Evolutionary conservation across 2,113 vertebrate species (phyloP), one percentile per base, ranked within the genome.

Genomic region (Tichodroma muraria): DNA sequence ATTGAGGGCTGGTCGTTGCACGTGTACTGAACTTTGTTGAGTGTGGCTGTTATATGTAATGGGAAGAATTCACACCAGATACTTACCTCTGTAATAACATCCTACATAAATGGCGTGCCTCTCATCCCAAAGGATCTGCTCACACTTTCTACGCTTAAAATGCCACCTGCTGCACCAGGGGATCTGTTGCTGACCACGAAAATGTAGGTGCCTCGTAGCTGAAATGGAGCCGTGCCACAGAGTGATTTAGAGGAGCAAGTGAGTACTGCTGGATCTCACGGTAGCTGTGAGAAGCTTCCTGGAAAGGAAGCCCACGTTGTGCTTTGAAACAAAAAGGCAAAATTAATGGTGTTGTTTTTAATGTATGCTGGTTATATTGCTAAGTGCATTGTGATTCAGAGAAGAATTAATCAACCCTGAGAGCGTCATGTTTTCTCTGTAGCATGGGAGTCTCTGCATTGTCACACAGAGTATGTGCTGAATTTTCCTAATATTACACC

Each of bases 11-110:
- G 33, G n/a, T 19, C 0, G 0, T 47, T 82, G 53, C 45, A 9
- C 6, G 9, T 54, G 65, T 11, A 17, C 79, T 92, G 57, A 70
- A 82, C 59, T 61, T 77, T 22, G 82, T 35, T 54, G 90, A 86
- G 47, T 9, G 80, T 8, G 40, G 44, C 20, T 92, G 30, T 78
- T 91, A 86, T 78, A 92, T 94, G 57, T 44, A 90, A 69, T 4
- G 30, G 44, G 90, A 93, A 37, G 70, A 88, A 89, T 93, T 87
- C 85, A 57, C 61, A 21, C 60, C 42, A 54, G 80, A 89, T 94
- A 40, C 37, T 90, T 53, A 93, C n/a, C 52, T 83, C 85, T 79
- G 86, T 95, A 94, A 83, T 94, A 85, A 77, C 61, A 89, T 89
- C 83, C 90, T 60, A 31, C 73, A 79, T 84, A 52, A 93, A 89